Percentiles rank a stretch among this genome's conserved stretches.
Conservation (phyloP, 2,113 vertebrate species). For the Calidris pugnax region DNA sequence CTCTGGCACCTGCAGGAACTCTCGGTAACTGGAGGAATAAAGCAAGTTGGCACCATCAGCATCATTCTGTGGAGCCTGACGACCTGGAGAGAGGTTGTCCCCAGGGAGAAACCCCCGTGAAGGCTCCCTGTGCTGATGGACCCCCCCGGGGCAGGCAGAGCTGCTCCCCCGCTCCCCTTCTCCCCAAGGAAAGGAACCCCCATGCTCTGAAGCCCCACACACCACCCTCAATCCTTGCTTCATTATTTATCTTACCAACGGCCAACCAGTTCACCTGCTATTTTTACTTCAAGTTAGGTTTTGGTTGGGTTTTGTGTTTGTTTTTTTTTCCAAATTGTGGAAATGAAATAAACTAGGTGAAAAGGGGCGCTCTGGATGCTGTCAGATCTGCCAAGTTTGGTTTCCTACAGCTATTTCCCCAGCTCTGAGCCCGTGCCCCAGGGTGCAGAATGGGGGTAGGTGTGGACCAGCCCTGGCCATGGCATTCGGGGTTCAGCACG, state of each 20-base stretch:
- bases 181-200: rapidly evolving
- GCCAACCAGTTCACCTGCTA: neutral
- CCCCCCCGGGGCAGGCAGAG: neutral
- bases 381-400: rapidly evolving
- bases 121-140: neutral
- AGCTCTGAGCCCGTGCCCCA: neutral
- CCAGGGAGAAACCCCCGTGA: neutral
- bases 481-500: rapidly evolving
- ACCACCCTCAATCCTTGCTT: rapidly evolving
- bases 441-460: rapidly evolving
- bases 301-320: neutral
- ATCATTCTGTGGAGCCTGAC: neutral
- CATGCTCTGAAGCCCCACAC: rapidly evolving
- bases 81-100: neutral
- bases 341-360: rapidly evolving
- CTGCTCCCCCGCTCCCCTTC: neutral
- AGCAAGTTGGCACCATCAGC: neutral
- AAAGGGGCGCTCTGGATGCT: rapidly evolving
- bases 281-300: neutral
- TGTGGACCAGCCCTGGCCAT: rapidly evolving
- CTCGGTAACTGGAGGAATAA: neutral
- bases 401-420: rapidly evolving
- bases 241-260: rapidly evolving
- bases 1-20: neutral
- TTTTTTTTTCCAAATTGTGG: neutral